Evolutionary conservation across 1,140 invertebrate genomes (phyloP).

Genomic region (Conus ventricosus): DNA sequence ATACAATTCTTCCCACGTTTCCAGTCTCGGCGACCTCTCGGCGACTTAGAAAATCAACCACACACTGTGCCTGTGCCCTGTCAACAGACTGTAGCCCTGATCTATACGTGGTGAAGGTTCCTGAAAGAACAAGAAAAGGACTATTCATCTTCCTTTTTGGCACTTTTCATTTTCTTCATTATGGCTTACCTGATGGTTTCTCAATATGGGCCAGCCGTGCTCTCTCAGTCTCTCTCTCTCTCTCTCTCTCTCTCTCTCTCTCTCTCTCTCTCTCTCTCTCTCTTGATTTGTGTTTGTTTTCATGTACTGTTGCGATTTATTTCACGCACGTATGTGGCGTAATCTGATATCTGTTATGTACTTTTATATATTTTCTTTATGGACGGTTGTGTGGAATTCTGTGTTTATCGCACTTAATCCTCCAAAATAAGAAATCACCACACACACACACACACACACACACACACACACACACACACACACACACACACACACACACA

Average conservation of each 20-base stretch:
- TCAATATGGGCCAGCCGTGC: background rate
- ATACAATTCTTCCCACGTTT: background rate
- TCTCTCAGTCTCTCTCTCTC: background rate
- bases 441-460: too few species aligned
- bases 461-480: too few species aligned
- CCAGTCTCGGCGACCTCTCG: background rate
- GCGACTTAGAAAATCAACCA: background rate
- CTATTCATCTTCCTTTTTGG: background rate
- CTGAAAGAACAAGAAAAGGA: too few species aligned
- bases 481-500: too few species aligned
- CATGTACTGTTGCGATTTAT: background rate
- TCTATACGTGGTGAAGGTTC: background rate
- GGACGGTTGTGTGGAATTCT: background rate
- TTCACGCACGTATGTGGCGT: background rate
- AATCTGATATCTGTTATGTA: background rate
- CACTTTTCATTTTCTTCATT: background rate
- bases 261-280: background rate
- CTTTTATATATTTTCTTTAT: background rate
- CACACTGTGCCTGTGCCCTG: background rate
- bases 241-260: background rate
- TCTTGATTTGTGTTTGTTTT: background rate
- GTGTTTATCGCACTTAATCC: background rate
- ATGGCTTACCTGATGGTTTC: background rate
- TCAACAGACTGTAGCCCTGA: background rate
- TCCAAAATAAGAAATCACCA: too few species aligned